Evolutionary conservation across 2,113 vertebrate genomes (phyloP), one percentile per base, ranked within the genome.

Genomic region (Catharus fuscescens): DNA sequence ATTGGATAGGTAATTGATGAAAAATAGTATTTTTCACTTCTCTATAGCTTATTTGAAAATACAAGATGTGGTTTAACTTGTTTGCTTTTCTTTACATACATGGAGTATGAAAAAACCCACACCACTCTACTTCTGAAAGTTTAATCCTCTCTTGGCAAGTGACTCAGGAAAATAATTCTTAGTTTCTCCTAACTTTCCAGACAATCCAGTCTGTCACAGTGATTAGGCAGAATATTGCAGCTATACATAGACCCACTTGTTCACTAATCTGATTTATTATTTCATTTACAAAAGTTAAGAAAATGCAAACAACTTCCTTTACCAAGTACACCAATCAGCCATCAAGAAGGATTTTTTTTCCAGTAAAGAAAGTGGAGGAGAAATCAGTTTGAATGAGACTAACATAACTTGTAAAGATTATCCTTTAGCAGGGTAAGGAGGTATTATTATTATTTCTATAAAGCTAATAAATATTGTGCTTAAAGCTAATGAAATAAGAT

Each of bases 181-280:
- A 72, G 70, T 80, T 92, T 82, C 52, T 74, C 48, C 45, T 79
- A 70, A 72, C 70, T 62, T 85, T 73, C 53, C 79, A 95, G 71
- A 91, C 4, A 12, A 86, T 60, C 60, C 80, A 86, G 86, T 80
- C 85, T 80, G 52, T 91, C 90, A 95, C 93, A 96, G 90, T 90
- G 87, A 92, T 91, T 62, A 92, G 48, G 64, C 15, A 77, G 26
- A 93, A 74, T 92, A 90, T 80, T 66, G 60, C 67, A 93, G 48
- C 87, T 96, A 80, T 88, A 72, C 77, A 87, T 54, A 93, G 77
- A 91, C 52, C 60, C 87, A 88, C 65, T 93, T 93, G 40, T 74
- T 90, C 82, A 83, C 79, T 90, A 36, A 56, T 67, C 92, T 77
- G 74, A 95, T 93, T 92, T 91, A 93, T 91, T 90, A 92, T 52